Conservation (phyloP, 2,113 vertebrate genomes). For the Monopterus albus region DNA sequence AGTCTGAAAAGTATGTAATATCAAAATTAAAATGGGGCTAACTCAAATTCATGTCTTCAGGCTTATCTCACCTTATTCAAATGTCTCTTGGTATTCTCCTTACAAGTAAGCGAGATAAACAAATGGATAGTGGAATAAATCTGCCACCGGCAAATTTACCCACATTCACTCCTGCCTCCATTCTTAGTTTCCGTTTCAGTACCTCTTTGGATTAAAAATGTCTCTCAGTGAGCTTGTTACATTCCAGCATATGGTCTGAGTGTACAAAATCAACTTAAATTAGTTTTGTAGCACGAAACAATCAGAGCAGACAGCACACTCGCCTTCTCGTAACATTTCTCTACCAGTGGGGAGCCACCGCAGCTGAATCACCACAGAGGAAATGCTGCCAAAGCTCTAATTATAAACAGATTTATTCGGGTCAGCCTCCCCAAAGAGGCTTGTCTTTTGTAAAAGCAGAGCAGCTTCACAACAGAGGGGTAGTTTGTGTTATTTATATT, state of each 20-base stretch:
- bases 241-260: constrained; percentile 34
- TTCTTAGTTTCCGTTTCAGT: constrained; percentile 14
- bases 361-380: constrained; percentile 57
- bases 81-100: constrained; percentile 1
- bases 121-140: constrained; percentile 5
- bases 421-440: constrained; percentile 64
- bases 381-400: constrained; percentile 58
- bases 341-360: constrained; percentile 46
- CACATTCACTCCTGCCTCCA: background rate
- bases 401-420: constrained; percentile 71
- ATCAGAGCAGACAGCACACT: constrained; percentile 39
- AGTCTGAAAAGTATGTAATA: constrained; percentile 21
- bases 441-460: constrained; percentile 56
- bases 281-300: constrained; percentile 12
- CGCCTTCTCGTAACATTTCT: constrained; percentile 30
- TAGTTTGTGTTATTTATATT: constrained; percentile 48
- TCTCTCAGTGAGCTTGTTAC: constrained; percentile 11
- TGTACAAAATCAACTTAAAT: constrained; percentile 33
- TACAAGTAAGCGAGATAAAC: constrained; percentile 23
- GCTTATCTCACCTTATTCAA: background rate
- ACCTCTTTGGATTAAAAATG: constrained; percentile 18
- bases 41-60: constrained; percentile 3
- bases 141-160: constrained; percentile 2
- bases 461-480: constrained; percentile 42
- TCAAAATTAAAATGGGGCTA: background rate